Evolutionary conservation across 2,113 vertebrate species (phyloP).

Genomic region (Sphyrna mokarran): DNA sequence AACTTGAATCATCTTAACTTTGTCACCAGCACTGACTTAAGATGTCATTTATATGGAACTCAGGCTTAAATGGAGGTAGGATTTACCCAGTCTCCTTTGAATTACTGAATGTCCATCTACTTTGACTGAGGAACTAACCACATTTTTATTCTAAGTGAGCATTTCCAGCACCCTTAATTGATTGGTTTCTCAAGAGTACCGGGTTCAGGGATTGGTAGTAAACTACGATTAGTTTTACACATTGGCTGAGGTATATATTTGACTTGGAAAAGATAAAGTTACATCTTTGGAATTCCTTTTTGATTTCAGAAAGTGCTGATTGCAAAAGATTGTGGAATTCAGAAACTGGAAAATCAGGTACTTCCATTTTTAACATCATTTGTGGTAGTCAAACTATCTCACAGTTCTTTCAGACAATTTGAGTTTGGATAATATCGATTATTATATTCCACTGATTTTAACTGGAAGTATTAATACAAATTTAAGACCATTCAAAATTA

Average conservation of each 20-base stretch:
- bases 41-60: neutral
- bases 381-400: neutral
- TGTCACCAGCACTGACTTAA: neutral
- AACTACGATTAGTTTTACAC: neutral
- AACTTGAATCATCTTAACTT: neutral
- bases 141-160: neutral
- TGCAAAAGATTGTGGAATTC: slow-evolving; percentile 20
- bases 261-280: neutral
- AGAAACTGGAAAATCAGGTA: slow-evolving; percentile 28
- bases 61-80: neutral
- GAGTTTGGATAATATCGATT: neutral
- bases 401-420: neutral
- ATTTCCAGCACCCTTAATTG: neutral
- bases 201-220: neutral
- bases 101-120: neutral
- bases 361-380: neutral
- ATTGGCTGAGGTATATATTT: neutral
- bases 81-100: neutral
- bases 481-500: neutral
- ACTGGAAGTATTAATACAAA: neutral
- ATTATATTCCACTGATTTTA: neutral
- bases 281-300: neutral
- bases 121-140: neutral
- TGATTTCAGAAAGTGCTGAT: slow-evolving; percentile 27
- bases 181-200: neutral